A percentile compares a stretch with the other conserved stretches of the same genome.
Evolutionary conservation across 2,888 invertebrate genomes (phyloP).

Genomic region (Lasioglossum calceatum): DNA sequence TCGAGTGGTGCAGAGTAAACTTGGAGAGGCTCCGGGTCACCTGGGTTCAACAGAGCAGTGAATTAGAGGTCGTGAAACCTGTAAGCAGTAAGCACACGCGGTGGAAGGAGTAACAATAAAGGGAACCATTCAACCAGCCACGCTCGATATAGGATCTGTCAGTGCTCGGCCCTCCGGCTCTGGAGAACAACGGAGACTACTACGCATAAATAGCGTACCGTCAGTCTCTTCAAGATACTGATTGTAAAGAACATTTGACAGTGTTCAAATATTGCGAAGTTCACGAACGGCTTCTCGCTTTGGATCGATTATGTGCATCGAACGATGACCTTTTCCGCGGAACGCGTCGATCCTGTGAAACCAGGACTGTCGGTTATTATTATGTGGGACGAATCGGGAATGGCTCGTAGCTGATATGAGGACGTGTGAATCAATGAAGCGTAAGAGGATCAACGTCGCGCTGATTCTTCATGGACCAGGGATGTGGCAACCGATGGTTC

Average conservation of each 20-base stretch:
- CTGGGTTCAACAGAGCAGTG: constrained; percentile 38
- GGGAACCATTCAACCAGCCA: constrained; percentile 39
- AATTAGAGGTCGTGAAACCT: constrained; percentile 26
- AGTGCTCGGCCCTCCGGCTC: constrained; percentile 23
- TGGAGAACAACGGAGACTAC: constrained; percentile 6
- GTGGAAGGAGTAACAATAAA: constrained; percentile 36
- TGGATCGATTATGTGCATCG: constrained; percentile 6
- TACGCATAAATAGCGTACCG: no score
- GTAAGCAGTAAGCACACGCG: constrained; percentile 8
- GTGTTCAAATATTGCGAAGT: not conserved
- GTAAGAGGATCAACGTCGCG: constrained; percentile 27
- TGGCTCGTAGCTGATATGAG: constrained; percentile 57
- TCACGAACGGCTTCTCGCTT: not conserved
- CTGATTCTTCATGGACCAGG: constrained; percentile 30
- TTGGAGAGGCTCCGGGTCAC: constrained; percentile 34
- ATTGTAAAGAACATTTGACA: not conserved
- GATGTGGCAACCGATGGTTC: constrained; percentile 14
- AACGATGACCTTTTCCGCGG: constrained; percentile 30
- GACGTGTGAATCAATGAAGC: constrained; percentile 56
- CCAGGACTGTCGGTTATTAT: not conserved
- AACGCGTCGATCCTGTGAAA: constrained; percentile 4
- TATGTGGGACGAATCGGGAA: constrained; percentile 38
- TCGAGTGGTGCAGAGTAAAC: constrained; percentile 8
- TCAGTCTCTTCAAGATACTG: not conserved
- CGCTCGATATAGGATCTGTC: constrained; percentile 43